These are phyloP conservation scores for Gastrophryne carolinensis DNA, from an alignment of 2,797 vertebrate species.

Conservation along the genomic window DNA sequence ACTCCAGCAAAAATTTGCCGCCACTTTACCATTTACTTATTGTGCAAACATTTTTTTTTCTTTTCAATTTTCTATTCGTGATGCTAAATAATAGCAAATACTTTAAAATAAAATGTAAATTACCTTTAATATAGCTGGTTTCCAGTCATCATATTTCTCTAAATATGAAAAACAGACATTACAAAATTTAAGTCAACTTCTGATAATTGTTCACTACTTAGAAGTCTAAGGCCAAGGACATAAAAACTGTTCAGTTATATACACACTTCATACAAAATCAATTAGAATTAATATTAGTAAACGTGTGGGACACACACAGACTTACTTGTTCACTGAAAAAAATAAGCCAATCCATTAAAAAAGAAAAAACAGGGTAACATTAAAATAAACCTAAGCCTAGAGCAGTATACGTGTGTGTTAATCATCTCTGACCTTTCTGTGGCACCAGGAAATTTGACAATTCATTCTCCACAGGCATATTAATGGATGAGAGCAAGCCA, in stretches of 20 bases:
- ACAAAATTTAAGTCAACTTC: background rate
- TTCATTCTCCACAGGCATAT: slow-evolving; percentile 71
- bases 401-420: too few species aligned
- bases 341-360: too few species aligned
- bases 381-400: too few species aligned
- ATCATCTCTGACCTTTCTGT: slow-evolving; percentile 70
- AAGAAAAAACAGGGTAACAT: background rate
- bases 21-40: too few species aligned
- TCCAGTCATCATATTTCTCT: slow-evolving; percentile 82
- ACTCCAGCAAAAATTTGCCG: too few species aligned
- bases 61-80: background rate
- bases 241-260: too few species aligned
- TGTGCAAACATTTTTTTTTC: too few species aligned
- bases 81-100: background rate
- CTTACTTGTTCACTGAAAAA: too few species aligned
- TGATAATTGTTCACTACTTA: background rate
- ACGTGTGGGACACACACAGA: too few species aligned
- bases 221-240: background rate
- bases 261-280: too few species aligned
- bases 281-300: too few species aligned
- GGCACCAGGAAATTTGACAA: slow-evolving; percentile 78
- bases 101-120: slow-evolving; percentile 39
- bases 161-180: slow-evolving; percentile 14
- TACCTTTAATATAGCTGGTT: slow-evolving; percentile 83
- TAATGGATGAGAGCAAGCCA: slow-evolving; percentile 79